A percentile compares a stretch with the other conserved stretches of the same genome.
Evolutionary conservation across 1,140 invertebrate species (phyloP).

Genomic region (Sitophilus oryzae): DNA sequence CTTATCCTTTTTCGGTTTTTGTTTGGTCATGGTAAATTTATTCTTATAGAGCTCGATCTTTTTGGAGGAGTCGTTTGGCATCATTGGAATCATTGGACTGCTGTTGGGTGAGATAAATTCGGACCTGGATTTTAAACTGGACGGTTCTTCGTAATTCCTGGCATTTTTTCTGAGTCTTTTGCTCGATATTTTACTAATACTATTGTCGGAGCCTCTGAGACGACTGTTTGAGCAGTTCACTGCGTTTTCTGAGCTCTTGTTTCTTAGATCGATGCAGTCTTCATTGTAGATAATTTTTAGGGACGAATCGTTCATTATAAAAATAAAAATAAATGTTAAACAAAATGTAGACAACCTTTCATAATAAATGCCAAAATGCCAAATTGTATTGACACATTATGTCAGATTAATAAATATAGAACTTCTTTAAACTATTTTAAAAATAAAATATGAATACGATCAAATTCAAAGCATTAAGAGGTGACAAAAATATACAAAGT

Average conservation of each 20-base stretch:
- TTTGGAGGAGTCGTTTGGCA: background rate
- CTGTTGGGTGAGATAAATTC: background rate
- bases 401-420: too few species aligned
- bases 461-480: background rate
- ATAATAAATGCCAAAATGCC: too few species aligned
- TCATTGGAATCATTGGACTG: background rate
- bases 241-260: too few species aligned
- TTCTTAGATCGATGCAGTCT: background rate
- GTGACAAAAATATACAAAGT: background rate
- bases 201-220: background rate
- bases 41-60: background rate
- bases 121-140: background rate
- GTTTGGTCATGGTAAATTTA: slow-evolving; percentile 14
- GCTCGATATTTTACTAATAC: background rate
- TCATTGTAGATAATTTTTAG: background rate
- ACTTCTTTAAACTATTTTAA: too few species aligned
- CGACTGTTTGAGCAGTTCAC: too few species aligned
- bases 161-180: background rate
- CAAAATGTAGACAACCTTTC: too few species aligned
- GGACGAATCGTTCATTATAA: background rate
- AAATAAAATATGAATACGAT: too few species aligned
- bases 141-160: background rate
- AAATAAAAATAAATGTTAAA: too few species aligned
- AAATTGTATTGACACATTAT: too few species aligned
- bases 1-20: background rate